A percentile compares a stretch with the other conserved stretches of the same genome.
Conservation (phyloP, 2,888 invertebrate species). For the Laothoe populi region DNA sequence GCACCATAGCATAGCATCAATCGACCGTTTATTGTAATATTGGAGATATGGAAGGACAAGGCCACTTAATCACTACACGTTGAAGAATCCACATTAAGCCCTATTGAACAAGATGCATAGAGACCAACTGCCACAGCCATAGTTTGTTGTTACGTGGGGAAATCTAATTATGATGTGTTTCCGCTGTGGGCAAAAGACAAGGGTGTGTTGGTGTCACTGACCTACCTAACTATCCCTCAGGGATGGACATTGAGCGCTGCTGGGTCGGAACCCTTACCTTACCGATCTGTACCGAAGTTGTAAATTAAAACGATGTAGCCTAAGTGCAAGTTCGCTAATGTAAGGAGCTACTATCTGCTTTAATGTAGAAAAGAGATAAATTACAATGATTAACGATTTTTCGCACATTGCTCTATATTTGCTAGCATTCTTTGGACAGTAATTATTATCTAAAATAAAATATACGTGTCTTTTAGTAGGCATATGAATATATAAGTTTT, state of each 20-base stretch:
- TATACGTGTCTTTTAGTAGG: no score
- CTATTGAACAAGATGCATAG: no score
- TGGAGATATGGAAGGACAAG: neutral
- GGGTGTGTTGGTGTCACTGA: neutral
- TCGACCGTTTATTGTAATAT: neutral
- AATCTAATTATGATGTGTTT: slow-evolving; percentile 2
- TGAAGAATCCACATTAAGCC: no score
- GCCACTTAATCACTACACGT: no score
- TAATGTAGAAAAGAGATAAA: no score
- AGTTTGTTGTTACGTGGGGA: neutral
- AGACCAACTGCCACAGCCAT: neutral
- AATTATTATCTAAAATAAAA: no score
- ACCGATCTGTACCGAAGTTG: neutral
- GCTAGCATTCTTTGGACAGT: no score
- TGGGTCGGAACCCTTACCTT: neutral
- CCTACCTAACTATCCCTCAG: neutral
- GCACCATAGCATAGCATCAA: no score
- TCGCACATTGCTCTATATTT: no score
- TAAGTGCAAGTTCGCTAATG: neutral
- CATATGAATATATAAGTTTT: no score
- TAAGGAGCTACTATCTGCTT: neutral
- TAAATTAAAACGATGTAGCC: neutral
- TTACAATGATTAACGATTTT: no score
- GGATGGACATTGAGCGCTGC: neutral
- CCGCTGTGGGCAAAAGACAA: neutral